Percentiles rank a stretch among this genome's conserved stretches.
Evolutionary conservation across 2,113 vertebrate species (phyloP).

Genomic region (Ranitomeya variabilis): DNA sequence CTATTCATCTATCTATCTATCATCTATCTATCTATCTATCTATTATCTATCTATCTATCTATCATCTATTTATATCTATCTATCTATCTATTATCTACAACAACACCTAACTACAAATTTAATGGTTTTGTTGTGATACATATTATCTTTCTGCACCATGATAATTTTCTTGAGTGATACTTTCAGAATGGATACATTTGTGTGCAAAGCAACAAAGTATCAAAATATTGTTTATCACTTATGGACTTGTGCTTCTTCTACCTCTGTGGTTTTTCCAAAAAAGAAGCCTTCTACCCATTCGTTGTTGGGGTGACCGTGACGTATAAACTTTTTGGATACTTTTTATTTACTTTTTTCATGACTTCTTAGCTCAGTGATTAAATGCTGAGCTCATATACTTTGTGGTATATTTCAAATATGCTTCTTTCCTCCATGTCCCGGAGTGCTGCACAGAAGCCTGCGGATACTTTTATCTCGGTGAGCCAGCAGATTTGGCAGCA

Average conservation of each 20-base stretch:
- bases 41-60: too few species aligned
- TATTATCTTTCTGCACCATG: too few species aligned
- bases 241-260: background rate
- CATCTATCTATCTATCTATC: too few species aligned
- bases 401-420: conserved; percentile 43
- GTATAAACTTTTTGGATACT: background rate
- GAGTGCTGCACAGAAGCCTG: conserved; percentile 23
- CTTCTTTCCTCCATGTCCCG: conserved; percentile 4
- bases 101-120: too few species aligned
- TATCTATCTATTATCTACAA: too few species aligned
- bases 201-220: too few species aligned
- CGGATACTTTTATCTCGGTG: conserved; percentile 41
- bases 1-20: too few species aligned
- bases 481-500: conserved; percentile 43
- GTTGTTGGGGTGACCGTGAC: background rate
- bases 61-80: too few species aligned
- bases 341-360: background rate
- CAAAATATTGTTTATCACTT: too few species aligned
- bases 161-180: too few species aligned
- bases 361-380: conserved; percentile 26
- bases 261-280: background rate
- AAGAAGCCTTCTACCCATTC: background rate
- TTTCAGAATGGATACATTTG: too few species aligned
- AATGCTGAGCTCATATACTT: background rate
- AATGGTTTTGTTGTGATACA: too few species aligned